Conservation (phyloP, 1,140 invertebrate genomes). For the Cyclina sinensis region DNA sequence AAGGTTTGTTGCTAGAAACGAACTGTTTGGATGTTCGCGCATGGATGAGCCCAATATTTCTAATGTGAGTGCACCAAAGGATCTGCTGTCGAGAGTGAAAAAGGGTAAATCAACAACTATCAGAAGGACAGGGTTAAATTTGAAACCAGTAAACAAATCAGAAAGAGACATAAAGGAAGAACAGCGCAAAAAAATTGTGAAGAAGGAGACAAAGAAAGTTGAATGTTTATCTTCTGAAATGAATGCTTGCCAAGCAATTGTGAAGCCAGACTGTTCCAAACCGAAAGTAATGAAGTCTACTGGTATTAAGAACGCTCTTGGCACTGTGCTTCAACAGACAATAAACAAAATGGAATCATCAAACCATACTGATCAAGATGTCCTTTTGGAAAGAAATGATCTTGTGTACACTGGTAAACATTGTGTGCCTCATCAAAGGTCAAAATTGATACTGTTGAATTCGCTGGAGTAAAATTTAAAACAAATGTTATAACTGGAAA, state of each 20-base stretch:
- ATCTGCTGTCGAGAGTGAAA: conserved; percentile 1
- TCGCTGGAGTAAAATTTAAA: conserved; percentile 49
- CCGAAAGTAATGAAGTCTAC: conserved; percentile 1
- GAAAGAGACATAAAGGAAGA: conserved; percentile 25
- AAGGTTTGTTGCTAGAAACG: conserved; percentile 9
- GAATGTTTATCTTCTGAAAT: conserved; percentile 43
- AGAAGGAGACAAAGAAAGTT: conserved; percentile 14
- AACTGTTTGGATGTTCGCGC: neutral
- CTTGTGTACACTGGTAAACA: neutral
- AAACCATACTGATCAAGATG: neutral
- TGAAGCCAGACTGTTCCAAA: conserved; percentile 9
- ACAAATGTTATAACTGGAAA: conserved; percentile 12
- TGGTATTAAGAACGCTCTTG: conserved; percentile 46
- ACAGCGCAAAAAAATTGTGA: neutral
- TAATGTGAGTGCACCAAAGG: conserved; percentile 28
- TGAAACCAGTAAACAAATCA: neutral
- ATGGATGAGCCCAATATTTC: conserved; percentile 24
- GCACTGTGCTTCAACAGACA: neutral
- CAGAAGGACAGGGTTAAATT: neutral
- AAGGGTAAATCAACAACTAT: conserved; percentile 40
- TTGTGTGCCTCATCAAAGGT: neutral
- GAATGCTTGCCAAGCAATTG: conserved; percentile 17
- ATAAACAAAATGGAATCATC: neutral
- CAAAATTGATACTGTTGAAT: neutral
- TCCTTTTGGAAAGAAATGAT: neutral